Conservation (phyloP, 2,797 vertebrate genomes). For the Micromesistius poutassou region DNA sequence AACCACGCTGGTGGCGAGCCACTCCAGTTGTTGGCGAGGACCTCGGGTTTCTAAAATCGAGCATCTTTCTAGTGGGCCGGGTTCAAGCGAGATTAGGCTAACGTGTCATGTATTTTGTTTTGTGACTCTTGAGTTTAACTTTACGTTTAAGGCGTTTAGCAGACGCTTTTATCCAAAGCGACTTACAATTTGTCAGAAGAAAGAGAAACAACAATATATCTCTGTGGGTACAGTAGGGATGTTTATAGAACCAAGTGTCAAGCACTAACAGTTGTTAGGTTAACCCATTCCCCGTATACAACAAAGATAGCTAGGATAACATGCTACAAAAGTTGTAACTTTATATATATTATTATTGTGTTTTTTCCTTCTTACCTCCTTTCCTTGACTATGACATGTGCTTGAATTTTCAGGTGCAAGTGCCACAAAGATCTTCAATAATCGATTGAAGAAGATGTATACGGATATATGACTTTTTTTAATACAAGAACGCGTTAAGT, state of each 20-base stretch:
- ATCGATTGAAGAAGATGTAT: slow-evolving; percentile 10
- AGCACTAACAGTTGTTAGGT: too few relatives aligned
- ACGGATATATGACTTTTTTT: slow-evolving; percentile 7
- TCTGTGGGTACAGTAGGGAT: too few relatives aligned
- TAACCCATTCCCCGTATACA: too few relatives aligned
- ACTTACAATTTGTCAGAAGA: too few relatives aligned
- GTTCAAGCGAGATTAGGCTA: background rate
- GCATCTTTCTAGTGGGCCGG: background rate
- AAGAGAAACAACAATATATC: too few relatives aligned
- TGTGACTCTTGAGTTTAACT: background rate
- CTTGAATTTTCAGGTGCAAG: slow-evolving; percentile 60
- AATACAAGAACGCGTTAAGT: slow-evolving; percentile 22
- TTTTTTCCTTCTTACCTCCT: background rate
- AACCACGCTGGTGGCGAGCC: slow-evolving; percentile 7
- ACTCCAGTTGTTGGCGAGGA: background rate
- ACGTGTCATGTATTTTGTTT: background rate
- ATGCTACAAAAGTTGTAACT: background rate
- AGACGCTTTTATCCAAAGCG: too few relatives aligned
- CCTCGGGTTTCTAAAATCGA: background rate
- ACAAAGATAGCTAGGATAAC: too few relatives aligned
- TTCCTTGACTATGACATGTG: background rate
- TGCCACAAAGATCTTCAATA: slow-evolving; percentile 57
- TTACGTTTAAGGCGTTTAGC: too few relatives aligned
- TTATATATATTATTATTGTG: background rate
- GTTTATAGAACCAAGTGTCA: too few relatives aligned